Conservation (phyloP, 2,113 vertebrate species). For the Microcebus griseorufus region DNA sequence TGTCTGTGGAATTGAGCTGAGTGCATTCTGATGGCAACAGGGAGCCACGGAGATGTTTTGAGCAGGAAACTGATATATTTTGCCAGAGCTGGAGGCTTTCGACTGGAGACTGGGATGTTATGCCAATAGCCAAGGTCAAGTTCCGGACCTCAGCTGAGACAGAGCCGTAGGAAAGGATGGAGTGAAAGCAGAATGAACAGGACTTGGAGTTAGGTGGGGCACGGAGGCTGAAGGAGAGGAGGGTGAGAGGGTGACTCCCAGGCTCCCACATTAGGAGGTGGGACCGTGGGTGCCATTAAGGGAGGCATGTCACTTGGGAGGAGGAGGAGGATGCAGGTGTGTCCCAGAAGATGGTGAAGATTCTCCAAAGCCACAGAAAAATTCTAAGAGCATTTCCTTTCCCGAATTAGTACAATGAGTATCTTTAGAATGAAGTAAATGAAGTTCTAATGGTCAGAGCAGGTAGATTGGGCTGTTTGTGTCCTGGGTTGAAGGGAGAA, state of each 20-base stretch:
- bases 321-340: background rate
- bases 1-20: background rate
- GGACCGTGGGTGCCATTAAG: background rate
- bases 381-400: background rate
- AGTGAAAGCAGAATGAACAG: background rate
- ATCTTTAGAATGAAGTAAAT: background rate
- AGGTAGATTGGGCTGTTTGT: background rate
- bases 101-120: background rate
- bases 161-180: background rate
- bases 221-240: background rate
- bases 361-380: background rate
- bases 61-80: background rate
- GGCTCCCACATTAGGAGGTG: background rate
- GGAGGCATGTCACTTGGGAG: background rate
- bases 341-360: background rate
- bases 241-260: background rate
- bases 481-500: background rate
- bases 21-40: background rate
- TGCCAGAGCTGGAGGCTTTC: background rate
- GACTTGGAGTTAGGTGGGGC: background rate
- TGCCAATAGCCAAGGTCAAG: background rate
- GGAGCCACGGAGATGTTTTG: background rate
- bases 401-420: background rate
- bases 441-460: background rate
- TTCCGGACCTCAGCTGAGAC: background rate